Conservation (phyloP, 2,113 vertebrate species). For the Anhinga rufa region DNA sequence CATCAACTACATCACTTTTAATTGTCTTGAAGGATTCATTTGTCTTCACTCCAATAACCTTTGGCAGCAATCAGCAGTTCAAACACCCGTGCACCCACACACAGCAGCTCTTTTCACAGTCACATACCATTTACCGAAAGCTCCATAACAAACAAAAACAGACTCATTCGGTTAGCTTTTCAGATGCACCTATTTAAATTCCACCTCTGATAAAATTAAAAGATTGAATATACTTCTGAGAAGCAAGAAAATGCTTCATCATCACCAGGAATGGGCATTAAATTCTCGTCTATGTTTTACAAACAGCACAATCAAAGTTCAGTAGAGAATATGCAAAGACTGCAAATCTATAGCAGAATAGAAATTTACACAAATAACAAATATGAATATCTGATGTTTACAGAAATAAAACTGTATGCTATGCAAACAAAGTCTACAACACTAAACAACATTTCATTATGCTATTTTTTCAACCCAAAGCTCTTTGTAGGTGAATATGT, state of each 20-base stretch:
- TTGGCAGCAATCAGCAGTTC: conserved; percentile 29
- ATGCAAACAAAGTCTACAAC: background rate
- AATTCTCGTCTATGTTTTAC: conserved; percentile 12
- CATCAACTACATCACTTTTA: conserved; percentile 30
- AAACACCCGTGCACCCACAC: background rate
- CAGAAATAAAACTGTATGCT: conserved; percentile 8
- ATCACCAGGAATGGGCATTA: background rate
- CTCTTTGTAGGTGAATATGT: background rate
- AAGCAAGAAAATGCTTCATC: background rate
- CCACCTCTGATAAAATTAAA: conserved; percentile 2
- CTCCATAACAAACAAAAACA: background rate
- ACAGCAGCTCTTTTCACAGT: background rate
- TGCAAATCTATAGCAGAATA: conserved; percentile 32
- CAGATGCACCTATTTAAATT: conserved; percentile 16
- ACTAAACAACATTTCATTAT: background rate
- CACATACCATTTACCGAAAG: background rate
- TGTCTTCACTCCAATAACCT: conserved; percentile 36
- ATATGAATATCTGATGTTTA: conserved; percentile 35
- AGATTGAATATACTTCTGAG: background rate
- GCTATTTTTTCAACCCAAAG: background rate
- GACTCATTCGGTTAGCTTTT: background rate
- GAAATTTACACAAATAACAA: conserved; percentile 51
- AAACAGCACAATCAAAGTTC: conserved; percentile 51
- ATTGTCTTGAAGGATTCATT: conserved; percentile 34
- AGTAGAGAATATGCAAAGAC: conserved; percentile 31